Base-by-base conservation (phyloP, 2,113 vertebrate genomes). In the Tragelaphus imberbis region DNA sequence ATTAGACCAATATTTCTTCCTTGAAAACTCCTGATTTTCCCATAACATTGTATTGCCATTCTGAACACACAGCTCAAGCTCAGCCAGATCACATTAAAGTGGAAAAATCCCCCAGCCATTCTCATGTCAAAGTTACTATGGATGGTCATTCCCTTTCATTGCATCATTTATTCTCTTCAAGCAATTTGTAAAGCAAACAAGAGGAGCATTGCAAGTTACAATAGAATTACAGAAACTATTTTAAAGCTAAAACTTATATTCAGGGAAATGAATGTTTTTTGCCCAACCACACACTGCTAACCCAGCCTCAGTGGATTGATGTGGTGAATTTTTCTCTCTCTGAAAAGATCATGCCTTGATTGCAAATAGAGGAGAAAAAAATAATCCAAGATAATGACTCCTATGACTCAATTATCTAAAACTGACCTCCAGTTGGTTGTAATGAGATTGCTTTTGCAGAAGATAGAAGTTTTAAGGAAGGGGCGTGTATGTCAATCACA, bases 1-100 rank as follows among this genome's bases (percentile, higher is more conserved):
- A 94, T 81, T 91, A 97, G 97, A 99, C 98, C 98, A 93, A 97
- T 94, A 98, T 98, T 86, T 98, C 98, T 99, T 98, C 97, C 98
- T 97, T 97, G 88, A 97, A 97, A 98, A 91, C 86, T 96, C 95
- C 58, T 91, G 98, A 98, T 97, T 98, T 99, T 98, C 94, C 93
- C 92, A 97, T 96, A 98, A 98, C 96, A 85, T 93, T 98, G 97
- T 94, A 91, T 95, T 95, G 95, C 97, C 98, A 86, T 98, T 91
- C 95, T 96, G 92, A 80, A 36, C 97, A 92, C 71, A 98, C 98
- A 98, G 98, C 91, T 98, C 88, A 94, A 95, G 94, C 94, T 89
- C 61, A 97, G 84, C 96, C 97, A 95, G 97, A 94, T 98, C 28
- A 56, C 56, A 95, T 93, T 97, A 96, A 98, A 98, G 5, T 44